Percentiles rank a stretch among this genome's conserved stretches.
Evolutionary conservation across 2,888 invertebrate species (phyloP).

Genomic region (Tridacna gigas): DNA sequence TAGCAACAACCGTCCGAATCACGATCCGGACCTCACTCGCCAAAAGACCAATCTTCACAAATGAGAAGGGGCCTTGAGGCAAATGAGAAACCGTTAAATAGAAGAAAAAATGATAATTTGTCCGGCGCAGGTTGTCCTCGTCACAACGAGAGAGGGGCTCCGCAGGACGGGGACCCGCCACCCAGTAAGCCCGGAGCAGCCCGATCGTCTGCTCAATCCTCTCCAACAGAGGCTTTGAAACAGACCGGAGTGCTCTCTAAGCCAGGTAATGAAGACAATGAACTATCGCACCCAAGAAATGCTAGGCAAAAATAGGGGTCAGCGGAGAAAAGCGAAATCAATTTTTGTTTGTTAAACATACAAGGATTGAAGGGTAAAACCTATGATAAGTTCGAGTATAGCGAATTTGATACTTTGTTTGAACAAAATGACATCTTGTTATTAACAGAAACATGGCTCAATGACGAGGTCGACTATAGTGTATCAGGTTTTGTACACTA

Average conservation of each 20-base stretch:
- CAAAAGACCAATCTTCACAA: neutral
- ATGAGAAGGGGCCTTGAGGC: neutral
- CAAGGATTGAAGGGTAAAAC: neutral
- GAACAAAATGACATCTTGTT: neutral
- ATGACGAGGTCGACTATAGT: neutral
- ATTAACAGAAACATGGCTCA: neutral
- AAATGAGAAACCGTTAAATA: neutral
- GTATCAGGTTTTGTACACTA: neutral
- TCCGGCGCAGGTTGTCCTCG: conserved; percentile 9
- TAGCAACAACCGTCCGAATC: too few relatives aligned
- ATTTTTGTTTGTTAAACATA: neutral
- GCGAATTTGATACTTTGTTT: neutral
- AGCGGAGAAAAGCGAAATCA: neutral
- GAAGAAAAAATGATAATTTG: neutral
- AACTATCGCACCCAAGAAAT: neutral
- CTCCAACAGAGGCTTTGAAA: neutral
- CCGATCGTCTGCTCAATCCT: conserved; percentile 4
- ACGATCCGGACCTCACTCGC: too few relatives aligned
- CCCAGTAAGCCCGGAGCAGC: neutral
- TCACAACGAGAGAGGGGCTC: conserved; percentile 6
- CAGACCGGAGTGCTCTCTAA: neutral
- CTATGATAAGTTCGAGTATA: neutral
- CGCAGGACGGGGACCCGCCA: neutral
- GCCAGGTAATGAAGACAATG: neutral
- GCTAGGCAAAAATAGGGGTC: neutral